These are phyloP conservation scores for Eulacestoma nigropectus DNA, from an alignment of 2,113 vertebrate species.

Conservation along the genomic window DNA sequence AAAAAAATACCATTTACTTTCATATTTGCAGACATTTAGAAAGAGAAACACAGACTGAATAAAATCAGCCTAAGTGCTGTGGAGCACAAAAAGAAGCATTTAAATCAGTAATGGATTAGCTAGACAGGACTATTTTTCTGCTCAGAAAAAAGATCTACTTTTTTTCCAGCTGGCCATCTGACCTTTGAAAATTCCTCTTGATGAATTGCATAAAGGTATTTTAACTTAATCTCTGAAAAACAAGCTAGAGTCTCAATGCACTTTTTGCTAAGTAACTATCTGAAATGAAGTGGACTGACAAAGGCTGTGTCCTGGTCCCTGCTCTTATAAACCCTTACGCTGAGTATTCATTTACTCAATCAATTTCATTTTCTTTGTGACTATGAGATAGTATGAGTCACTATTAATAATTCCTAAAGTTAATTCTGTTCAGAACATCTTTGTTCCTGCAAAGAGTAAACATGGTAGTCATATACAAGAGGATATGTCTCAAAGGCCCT, in stretches of 20 bases:
- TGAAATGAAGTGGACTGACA: background rate
- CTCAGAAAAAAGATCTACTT: background rate
- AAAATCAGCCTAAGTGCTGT: background rate
- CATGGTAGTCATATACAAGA: background rate
- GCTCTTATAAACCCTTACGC: background rate
- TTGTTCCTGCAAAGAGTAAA: background rate
- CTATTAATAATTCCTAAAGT: background rate
- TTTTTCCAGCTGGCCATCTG: background rate
- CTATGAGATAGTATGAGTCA: background rate
- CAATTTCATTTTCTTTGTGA: background rate
- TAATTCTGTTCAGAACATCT: background rate
- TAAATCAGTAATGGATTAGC: background rate
- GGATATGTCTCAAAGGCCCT: background rate
- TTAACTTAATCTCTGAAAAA: constrained; percentile 13
- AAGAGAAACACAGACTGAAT: background rate
- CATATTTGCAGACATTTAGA: background rate
- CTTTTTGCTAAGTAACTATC: background rate
- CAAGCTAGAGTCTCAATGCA: background rate
- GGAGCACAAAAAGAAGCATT: constrained; percentile 7
- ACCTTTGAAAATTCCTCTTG: constrained; percentile 8
- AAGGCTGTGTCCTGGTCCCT: background rate
- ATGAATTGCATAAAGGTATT: background rate
- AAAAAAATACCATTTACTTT: background rate
- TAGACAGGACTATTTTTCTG: background rate
- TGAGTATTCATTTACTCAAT: background rate